Evolutionary conservation across 2,888 invertebrate species (phyloP).

Genomic region (Perizoma flavofasciatum): DNA sequence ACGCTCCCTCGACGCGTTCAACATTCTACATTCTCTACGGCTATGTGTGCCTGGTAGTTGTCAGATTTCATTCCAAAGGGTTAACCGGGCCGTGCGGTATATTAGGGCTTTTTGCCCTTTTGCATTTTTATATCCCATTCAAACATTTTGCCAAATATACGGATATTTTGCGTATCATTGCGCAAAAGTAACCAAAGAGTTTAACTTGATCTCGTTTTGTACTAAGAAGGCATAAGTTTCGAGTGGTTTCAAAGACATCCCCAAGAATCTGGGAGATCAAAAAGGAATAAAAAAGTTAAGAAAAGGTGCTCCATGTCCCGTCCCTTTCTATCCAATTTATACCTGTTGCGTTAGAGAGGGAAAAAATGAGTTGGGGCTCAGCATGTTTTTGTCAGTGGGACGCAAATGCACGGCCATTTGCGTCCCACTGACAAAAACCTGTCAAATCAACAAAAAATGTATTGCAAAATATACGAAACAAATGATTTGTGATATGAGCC

Average conservation of each 20-base stretch:
- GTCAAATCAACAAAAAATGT: too few species aligned
- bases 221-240: slow-evolving; percentile 31
- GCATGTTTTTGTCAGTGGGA: background rate
- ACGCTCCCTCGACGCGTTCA: slow-evolving; percentile 46
- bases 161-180: slow-evolving; percentile 25
- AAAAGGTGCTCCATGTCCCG: slow-evolving; percentile 6
- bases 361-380: slow-evolving; percentile 1
- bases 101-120: slow-evolving; percentile 27
- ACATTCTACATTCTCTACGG: slow-evolving; percentile 48
- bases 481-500: too few species aligned
- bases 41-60: slow-evolving; percentile 53
- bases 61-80: slow-evolving; percentile 51
- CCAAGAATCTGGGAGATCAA: slow-evolving; percentile 20
- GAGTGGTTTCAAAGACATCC: slow-evolving; percentile 19
- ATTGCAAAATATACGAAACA: too few species aligned
- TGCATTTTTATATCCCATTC: slow-evolving; percentile 16
- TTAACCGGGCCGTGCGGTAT: slow-evolving; percentile 40
- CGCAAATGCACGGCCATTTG: too few species aligned
- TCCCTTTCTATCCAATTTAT: slow-evolving; percentile 14
- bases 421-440: too few species aligned
- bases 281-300: slow-evolving; percentile 27
- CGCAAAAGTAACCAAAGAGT: slow-evolving; percentile 34
- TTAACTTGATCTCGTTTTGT: slow-evolving; percentile 40
- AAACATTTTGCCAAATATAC: slow-evolving; percentile 11
- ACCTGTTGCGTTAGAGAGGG: slow-evolving; percentile 8